A percentile compares a stretch with the other conserved stretches of the same genome.
Evolutionary conservation across 2,888 invertebrate species (phyloP).

Genomic region (Blastobasis lacticolella): DNA sequence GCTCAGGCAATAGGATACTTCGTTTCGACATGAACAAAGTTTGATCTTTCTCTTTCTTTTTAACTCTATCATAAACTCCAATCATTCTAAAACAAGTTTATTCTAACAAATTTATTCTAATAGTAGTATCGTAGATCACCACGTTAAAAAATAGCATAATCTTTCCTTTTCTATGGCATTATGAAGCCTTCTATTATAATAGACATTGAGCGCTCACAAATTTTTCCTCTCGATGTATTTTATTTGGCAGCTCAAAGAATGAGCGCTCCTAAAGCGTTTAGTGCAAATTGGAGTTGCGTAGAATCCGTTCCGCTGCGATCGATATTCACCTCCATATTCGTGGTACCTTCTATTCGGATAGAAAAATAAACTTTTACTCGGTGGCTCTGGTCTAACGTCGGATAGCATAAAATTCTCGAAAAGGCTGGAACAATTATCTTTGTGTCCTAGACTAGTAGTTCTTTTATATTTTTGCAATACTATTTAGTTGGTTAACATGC

Average conservation of each 20-base stretch:
- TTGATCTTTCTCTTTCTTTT: too few species aligned
- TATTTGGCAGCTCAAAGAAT: conserved; percentile 22
- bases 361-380: background rate
- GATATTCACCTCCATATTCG: background rate
- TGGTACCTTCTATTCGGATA: background rate
- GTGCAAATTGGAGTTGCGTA: conserved; percentile 36
- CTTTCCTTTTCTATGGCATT: too few species aligned
- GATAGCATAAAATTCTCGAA: background rate
- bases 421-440: background rate
- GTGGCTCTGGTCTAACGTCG: background rate
- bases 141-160: too few species aligned
- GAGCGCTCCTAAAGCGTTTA: conserved; percentile 21
- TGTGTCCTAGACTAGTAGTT: background rate
- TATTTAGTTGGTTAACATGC: too few species aligned
- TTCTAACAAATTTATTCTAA: too few species aligned
- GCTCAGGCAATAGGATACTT: too few species aligned
- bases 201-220: conserved; percentile 17
- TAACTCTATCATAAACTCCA: too few species aligned
- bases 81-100: too few species aligned
- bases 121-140: too few species aligned
- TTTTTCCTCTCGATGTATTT: conserved; percentile 32
- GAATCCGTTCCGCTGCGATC: conserved; percentile 13
- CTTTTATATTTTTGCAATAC: background rate
- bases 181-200: too few species aligned
- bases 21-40: too few species aligned